Base-by-base conservation (phyloP, 2,113 vertebrate species). In the Bos javanicus region DNA sequence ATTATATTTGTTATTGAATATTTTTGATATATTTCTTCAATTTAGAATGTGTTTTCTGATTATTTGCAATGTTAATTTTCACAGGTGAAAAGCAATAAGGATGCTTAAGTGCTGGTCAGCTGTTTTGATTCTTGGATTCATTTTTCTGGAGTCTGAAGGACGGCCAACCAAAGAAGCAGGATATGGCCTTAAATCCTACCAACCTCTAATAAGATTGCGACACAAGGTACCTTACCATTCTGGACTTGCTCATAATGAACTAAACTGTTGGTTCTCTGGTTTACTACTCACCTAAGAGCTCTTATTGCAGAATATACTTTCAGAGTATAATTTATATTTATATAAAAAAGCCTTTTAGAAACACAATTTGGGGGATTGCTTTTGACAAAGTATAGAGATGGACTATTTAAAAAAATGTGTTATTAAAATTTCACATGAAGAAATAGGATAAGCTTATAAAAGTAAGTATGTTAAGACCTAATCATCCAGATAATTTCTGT, bases 161-260 rank as follows among this genome's bases (percentile, higher is more conserved):
- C 99, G 98, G 98, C 98, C 98, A 90, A 84, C 95, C 62, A 99
- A 98, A 91, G 99, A 99, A 98, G 98, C 96, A 97, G 98, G 93
- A 98, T 98, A 98, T 0, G 33, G 93, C n/a, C 97, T 98, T 48
- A 98, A 98, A 50, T 96, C 97, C 62, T 98, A 98, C 62, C 98
- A 98, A 6, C 98, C 98, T 28, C 90, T 99, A 54, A 21, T 98
- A 90, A 98, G 99, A 96, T 95, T 99, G 93, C 98, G 99, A 12
- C 99, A 99, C 96, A 99, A 99, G 99, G 99, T 99, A 99, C 52
- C 85, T 84, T 94, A 59, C 64, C 94, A 90, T 71, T 96, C 6
- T 83, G 33, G 43, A 36, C 91, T 10, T 93, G 48, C 26, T 96
- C n/a, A 1, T 4, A 60, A 80, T 14, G 16, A 4, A 10, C 6